These are phyloP conservation scores for Stichopus chloronotus DNA, from an alignment of 35 echinoderm and acorn worm genomes.

Conservation along the genomic window DNA sequence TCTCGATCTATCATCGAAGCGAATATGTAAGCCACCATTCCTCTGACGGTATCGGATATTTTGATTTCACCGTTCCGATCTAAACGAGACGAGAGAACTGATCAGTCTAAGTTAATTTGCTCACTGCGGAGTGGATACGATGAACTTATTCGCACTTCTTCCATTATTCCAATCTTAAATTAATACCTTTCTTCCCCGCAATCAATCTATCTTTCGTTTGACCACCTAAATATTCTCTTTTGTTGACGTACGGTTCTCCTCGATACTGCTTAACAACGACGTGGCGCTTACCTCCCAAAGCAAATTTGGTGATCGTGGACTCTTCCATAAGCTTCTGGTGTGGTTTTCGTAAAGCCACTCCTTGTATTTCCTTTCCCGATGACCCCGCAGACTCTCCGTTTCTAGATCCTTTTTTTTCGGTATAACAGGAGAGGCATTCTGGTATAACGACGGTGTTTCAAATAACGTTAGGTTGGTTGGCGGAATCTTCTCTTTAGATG, in stretches of 20 bases:
- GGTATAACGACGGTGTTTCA: no score
- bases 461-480: no score
- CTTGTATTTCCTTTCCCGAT: no score
- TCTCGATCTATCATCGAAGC: neutral
- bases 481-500: no score
- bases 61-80: no score
- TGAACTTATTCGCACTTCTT: neutral
- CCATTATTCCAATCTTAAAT: neutral
- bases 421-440: no score
- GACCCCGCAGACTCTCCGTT: no score
- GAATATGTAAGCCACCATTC: neutral
- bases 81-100: no score
- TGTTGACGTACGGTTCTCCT: neutral
- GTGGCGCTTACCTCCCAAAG: neutral
- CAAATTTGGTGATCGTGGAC: neutral
- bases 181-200: conserved; percentile 30
- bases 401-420: no score
- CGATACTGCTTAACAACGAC: no score
- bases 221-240: neutral
- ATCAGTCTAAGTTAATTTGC: neutral
- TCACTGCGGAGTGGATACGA: neutral
- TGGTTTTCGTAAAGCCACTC: no score
- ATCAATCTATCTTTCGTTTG: conserved; percentile 7
- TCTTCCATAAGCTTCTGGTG: no score
- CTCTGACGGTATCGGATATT: neutral